Percentiles rank a stretch among this genome's conserved stretches.
phyloP scores from a whole-genome alignment of 1,140 invertebrate genomes.

The Heliconius hermathena region DNA sequence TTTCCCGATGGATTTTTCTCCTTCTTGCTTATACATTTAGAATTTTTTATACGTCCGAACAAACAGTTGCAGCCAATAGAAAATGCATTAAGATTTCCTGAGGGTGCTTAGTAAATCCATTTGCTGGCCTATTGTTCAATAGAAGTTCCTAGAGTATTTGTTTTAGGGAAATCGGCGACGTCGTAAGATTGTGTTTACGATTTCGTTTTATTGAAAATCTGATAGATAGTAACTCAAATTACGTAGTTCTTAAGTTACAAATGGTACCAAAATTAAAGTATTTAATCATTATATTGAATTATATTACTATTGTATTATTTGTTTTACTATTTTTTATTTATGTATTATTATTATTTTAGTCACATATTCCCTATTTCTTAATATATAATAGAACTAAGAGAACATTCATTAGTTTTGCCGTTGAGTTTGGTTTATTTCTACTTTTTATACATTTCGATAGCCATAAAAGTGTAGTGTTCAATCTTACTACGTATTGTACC shows the following conservation, averaged over 20 bases:
- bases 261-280: not conserved
- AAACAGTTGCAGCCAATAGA: constrained; percentile 42
- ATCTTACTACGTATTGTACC: too few relatives aligned
- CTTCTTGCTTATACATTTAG: constrained; percentile 4
- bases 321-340: too few relatives aligned
- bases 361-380: too few relatives aligned
- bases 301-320: too few relatives aligned
- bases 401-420: too few relatives aligned
- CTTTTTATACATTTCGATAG: too few relatives aligned
- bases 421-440: too few relatives aligned
- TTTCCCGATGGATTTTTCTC: not conserved
- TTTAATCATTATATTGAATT: too few relatives aligned
- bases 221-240: constrained; percentile 16
- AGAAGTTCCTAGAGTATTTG: constrained; percentile 25
- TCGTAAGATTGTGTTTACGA: constrained; percentile 38
- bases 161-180: constrained; percentile 26
- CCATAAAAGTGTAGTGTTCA: too few relatives aligned
- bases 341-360: too few relatives aligned
- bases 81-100: constrained; percentile 42
- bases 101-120: constrained; percentile 36
- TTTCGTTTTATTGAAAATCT: constrained; percentile 30
- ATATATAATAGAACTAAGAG: too few relatives aligned
- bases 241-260: not conserved
- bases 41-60: constrained; percentile 33
- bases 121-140: constrained; percentile 39